phyloP scores from a whole-genome alignment of 1,140 invertebrate genomes.

The Ceratosolen fusciceps region DNA sequence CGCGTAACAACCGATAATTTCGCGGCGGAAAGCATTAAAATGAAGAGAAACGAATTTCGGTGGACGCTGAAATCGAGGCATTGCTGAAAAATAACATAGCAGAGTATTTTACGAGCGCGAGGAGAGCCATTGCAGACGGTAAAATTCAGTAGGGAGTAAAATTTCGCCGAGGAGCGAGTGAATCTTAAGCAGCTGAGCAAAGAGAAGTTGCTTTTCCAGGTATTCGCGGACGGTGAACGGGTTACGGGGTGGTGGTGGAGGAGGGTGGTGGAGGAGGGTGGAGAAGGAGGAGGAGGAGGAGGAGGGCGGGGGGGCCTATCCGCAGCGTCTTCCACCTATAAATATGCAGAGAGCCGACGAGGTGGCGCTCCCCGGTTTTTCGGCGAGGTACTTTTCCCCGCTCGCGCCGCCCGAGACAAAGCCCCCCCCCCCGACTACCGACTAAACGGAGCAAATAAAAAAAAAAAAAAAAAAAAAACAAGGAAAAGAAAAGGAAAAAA shows the following conservation, averaged over 20 bases:
- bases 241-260: no score
- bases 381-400: neutral
- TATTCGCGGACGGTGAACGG: neutral
- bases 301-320: no score
- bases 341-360: neutral
- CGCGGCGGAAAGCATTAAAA: conserved; percentile 8
- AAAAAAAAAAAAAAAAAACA: no score
- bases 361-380: neutral
- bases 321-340: neutral
- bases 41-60: conserved; percentile 12
- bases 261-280: no score
- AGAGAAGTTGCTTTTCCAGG: conserved; percentile 14
- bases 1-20: conserved; percentile 17
- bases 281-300: no score
- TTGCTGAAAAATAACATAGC: conserved; percentile 10
- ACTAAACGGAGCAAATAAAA: no score
- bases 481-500: no score
- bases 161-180: conserved; percentile 1
- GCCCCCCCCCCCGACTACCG: no score
- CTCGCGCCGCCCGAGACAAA: no score
- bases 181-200: conserved; percentile 11
- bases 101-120: conserved; percentile 5
- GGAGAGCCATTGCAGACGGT: neutral
- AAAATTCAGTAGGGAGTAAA: neutral
- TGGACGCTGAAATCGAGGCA: neutral